phyloP scores from a whole-genome alignment of 2,797 vertebrate genomes.

The Brotula barbata region DNA sequence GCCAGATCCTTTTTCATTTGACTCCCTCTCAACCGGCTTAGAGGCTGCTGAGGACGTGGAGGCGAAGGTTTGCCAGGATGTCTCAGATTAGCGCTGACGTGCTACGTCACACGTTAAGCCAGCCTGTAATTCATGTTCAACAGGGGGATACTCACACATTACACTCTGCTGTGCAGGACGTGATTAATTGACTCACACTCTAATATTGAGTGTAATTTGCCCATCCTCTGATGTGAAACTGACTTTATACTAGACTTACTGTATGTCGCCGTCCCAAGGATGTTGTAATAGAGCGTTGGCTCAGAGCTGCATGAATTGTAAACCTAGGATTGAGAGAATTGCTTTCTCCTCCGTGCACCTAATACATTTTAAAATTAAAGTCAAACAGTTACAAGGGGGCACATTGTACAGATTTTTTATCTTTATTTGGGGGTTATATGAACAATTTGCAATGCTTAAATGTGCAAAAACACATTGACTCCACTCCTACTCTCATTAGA shows the following conservation, averaged over 20 bases:
- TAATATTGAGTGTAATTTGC: conserved; percentile 81
- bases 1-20: conserved; percentile 82
- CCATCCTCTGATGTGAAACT: conserved; percentile 80
- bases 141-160: conserved; percentile 81
- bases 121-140: conserved; percentile 81
- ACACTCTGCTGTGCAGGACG: conserved; percentile 76
- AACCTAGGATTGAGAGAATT: conserved; percentile 43
- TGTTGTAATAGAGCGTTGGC: conserved; percentile 66
- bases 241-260: conserved; percentile 78
- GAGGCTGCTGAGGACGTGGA: conserved; percentile 72
- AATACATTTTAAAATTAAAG: conserved; percentile 22
- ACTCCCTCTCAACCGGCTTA: conserved; percentile 78
- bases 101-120: conserved; percentile 77
- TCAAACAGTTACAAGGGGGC: background rate
- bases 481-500: no score
- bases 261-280: conserved; percentile 68
- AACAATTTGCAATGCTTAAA: no score
- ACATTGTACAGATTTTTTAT: no score
- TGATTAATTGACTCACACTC: conserved; percentile 81
- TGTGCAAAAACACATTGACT: no score
- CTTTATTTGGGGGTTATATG: no score
- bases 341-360: conserved; percentile 22
- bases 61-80: conserved; percentile 76
- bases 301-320: conserved; percentile 39
- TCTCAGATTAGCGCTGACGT: conserved; percentile 78